A percentile compares a stretch with the other conserved stretches of the same genome.
Evolutionary conservation across 2,888 invertebrate genomes (phyloP).

Genomic region (Chymomyza fuscimana): DNA sequence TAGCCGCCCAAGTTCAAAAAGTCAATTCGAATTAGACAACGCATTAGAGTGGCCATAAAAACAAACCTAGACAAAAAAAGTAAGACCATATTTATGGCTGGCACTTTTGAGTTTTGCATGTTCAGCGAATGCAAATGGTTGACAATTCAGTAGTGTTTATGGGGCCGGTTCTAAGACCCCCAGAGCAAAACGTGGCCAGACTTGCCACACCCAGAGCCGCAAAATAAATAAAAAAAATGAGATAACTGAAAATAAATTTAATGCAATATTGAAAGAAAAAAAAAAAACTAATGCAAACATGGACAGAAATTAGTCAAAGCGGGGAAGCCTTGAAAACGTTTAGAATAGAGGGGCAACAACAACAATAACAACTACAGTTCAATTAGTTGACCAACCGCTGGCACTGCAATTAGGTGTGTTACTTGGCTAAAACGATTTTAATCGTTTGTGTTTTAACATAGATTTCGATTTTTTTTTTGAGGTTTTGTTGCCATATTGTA

Average conservation of each 20-base stretch:
- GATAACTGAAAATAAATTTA: constrained; percentile 62
- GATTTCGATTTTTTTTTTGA: constrained; percentile 52
- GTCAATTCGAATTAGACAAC: constrained; percentile 73
- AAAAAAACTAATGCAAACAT: constrained; percentile 21
- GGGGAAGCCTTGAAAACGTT: constrained; percentile 50
- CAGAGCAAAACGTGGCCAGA: constrained; percentile 52
- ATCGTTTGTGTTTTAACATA: constrained; percentile 62
- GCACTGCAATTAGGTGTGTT: constrained; percentile 67
- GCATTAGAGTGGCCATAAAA: constrained; percentile 69
- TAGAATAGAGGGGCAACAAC: not conserved
- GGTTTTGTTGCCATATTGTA: not conserved
- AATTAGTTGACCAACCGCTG: constrained; percentile 20
- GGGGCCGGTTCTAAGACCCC: not conserved
- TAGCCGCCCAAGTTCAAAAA: constrained; percentile 60
- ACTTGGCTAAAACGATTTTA: constrained; percentile 61
- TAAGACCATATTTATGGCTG: constrained; percentile 48
- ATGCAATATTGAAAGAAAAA: constrained; percentile 12
- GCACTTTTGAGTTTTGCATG: constrained; percentile 38
- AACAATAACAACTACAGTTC: constrained; percentile 13
- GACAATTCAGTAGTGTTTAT: not conserved
- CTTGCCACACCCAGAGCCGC: constrained; percentile 46
- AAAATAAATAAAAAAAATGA: constrained; percentile 37
- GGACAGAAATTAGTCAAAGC: constrained; percentile 52
- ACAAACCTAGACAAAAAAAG: not conserved
- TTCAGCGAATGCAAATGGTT: constrained; percentile 44